phyloP scores from a whole-genome alignment of 1,140 invertebrate species.

The Odontomachus brunneus region DNA sequence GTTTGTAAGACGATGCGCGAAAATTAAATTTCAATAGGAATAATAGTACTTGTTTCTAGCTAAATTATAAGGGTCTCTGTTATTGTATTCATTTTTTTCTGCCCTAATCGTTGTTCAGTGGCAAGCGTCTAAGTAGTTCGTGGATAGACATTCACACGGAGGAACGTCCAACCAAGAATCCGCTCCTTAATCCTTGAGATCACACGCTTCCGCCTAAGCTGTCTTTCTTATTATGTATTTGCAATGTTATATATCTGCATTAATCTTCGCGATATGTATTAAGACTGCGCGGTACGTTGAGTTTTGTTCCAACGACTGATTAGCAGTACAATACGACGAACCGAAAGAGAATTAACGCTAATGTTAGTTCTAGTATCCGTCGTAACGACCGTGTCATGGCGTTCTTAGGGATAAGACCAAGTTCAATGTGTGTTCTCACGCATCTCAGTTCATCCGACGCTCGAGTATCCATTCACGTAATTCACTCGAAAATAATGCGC shows the following conservation, averaged over 20 bases:
- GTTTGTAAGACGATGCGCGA: neutral
- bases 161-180: neutral
- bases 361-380: neutral
- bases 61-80: neutral
- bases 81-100: constrained; percentile 9
- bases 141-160: constrained; percentile 15
- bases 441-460: too few relatives aligned
- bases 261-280: constrained; percentile 45
- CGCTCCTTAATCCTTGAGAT: constrained; percentile 51
- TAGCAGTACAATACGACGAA: neutral
- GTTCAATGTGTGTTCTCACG: too few relatives aligned
- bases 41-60: neutral
- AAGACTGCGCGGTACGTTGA: constrained; percentile 42
- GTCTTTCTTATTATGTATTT: constrained; percentile 54
- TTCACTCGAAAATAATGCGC: too few relatives aligned
- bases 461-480: too few relatives aligned
- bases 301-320: neutral
- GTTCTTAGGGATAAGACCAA: neutral
- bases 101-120: constrained; percentile 48
- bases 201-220: constrained; percentile 59
- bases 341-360: neutral
- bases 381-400: neutral
- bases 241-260: constrained; percentile 61
- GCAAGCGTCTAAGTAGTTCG: constrained; percentile 37
- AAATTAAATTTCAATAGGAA: constrained; percentile 15